Base-by-base conservation (phyloP, 2,797 vertebrate genomes). In the Pangasius djambal region DNA sequence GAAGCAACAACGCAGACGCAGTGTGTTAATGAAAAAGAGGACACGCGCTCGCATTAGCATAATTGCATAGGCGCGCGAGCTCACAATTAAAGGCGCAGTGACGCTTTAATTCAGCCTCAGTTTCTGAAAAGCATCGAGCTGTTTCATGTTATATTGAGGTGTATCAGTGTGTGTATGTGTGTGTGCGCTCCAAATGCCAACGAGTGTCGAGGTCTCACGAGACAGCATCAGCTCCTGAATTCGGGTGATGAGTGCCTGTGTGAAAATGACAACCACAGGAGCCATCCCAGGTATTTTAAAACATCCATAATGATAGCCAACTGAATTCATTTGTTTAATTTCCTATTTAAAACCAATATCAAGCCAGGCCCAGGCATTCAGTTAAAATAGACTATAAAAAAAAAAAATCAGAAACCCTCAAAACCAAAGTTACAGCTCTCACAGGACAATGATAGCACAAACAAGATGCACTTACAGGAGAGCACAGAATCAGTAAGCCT, bases 31-130 rank as follows among this genome's bases (percentile, higher is more conserved):
- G 96, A 97, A 95, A 22, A 88, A 93, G 93, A 95, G 93, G 83
- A 50, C 83, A 85, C 83, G n/a, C 83, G 65, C 65, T 55, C 94
- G 94, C 92, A 96, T 96, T 96, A 96, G 96, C 96, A 97, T 97
- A 97, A 97, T 97, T 97, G 95, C 95, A 97, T 96, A 96, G 96
- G 96, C 95, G 96, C 92, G 90, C 89, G 92, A 93, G 94, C 93
- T 89, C 89, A 89, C 88, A 93, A 94, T 97, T 96, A 96, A 97
- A 96, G 96, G 94, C 92, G 90, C 96, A 96, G 96, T 90, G 90
- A 90, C 96, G 90, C 88, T 79, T 90, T 90, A 82, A 70, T 74
- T 28, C 83, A 90, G 78, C 82, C 22, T 65, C 82, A 10, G 25
- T 83, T 83, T 83, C 59, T 65, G 25, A 44, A 74, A 59, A 50